phyloP scores from a whole-genome alignment of 2,797 vertebrate genomes.

The Tenualosa ilisha region DNA sequence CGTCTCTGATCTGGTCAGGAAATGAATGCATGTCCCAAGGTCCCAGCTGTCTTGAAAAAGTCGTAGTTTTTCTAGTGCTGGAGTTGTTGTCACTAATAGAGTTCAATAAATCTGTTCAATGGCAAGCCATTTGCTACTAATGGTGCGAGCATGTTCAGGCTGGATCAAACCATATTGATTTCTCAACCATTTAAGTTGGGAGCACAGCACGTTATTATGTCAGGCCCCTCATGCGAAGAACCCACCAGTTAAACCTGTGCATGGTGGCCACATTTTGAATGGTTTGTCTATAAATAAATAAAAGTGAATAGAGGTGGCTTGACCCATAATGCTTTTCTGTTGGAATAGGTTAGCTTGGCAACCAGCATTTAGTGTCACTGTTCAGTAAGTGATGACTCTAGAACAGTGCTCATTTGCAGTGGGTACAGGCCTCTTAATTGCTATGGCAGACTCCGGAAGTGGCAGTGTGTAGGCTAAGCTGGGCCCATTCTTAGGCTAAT shows the following conservation, averaged over 20 bases:
- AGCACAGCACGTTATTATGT: slow-evolving; percentile 8
- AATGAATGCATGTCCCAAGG: not conserved
- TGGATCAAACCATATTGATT: slow-evolving; percentile 35
- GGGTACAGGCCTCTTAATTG: slow-evolving; percentile 64
- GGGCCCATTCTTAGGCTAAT: slow-evolving; percentile 61
- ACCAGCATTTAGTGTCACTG: slow-evolving; percentile 35
- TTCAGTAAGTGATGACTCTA: slow-evolving; percentile 55
- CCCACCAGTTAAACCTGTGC: not conserved
- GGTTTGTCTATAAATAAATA: not conserved
- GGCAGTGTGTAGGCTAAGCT: slow-evolving; percentile 53
- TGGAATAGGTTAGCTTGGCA: not conserved
- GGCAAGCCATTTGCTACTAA: slow-evolving; percentile 30
- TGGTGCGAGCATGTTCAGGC: slow-evolving; percentile 31
- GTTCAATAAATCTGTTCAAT: slow-evolving; percentile 47
- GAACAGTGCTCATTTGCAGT: slow-evolving; percentile 65
- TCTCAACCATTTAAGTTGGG: slow-evolving; percentile 32
- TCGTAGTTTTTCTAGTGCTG: not conserved
- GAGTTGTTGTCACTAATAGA: not conserved
- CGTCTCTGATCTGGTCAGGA: not conserved
- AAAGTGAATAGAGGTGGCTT: not conserved
- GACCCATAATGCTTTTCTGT: not conserved
- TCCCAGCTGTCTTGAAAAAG: not conserved
- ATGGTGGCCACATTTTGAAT: not conserved
- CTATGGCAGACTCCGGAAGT: slow-evolving; percentile 64
- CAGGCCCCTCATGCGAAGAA: not conserved